A percentile compares a stretch with the other conserved stretches of the same genome.
These are phyloP conservation scores for Andrena cerasifolii DNA, from an alignment of 1,140 invertebrate genomes.

Conservation along the genomic window DNA sequence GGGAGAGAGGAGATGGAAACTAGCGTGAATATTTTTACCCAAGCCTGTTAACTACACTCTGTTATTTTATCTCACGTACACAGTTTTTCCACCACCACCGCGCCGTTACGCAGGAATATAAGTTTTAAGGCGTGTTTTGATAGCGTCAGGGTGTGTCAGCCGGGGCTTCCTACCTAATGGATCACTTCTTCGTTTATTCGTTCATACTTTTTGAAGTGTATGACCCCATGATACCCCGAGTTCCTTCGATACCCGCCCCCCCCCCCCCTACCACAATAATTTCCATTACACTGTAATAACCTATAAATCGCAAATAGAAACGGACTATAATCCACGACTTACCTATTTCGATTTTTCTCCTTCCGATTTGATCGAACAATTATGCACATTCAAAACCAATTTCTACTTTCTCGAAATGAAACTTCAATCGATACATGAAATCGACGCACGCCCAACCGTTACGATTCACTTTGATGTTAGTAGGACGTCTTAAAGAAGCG, in stretches of 20 bases:
- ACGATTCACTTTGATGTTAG: too few species aligned
- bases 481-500: neutral
- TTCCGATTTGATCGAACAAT: neutral
- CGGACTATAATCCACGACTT: neutral
- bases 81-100: conserved; percentile 67
- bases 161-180: conserved; percentile 78
- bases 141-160: conserved; percentile 78
- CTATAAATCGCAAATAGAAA: neutral
- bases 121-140: conserved; percentile 80
- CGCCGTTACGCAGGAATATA: conserved; percentile 71
- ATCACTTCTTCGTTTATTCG: conserved; percentile 71
- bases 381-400: too few species aligned
- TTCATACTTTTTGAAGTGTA: conserved; percentile 68
- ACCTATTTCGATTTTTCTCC: neutral
- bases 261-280: neutral
- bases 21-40: conserved; percentile 77
- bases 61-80: conserved; percentile 78
- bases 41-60: conserved; percentile 76
- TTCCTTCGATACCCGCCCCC: neutral
- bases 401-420: too few species aligned
- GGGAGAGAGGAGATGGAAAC: conserved; percentile 52
- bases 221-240: conserved; percentile 60
- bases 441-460: too few species aligned
- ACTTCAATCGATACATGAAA: neutral
- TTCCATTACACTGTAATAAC: neutral